Evolutionary conservation across 2,113 vertebrate species (phyloP).

Genomic region (Charadrius vociferus): DNA sequence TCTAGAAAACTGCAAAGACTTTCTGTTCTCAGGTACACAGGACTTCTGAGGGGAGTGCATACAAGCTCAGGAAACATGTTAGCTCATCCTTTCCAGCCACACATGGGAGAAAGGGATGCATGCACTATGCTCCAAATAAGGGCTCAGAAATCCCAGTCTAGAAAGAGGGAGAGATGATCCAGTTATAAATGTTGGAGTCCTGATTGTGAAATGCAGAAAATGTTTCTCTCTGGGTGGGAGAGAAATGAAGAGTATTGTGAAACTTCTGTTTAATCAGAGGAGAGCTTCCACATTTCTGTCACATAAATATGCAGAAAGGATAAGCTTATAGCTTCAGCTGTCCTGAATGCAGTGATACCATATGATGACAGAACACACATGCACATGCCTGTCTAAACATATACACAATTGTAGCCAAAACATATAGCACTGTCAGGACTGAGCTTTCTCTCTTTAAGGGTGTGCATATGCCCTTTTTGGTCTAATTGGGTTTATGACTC

Average conservation of each 20-base stretch:
- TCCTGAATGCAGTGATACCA: background rate
- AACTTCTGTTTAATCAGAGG: constrained; percentile 29
- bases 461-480: background rate
- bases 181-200: background rate
- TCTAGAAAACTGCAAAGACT: background rate
- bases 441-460: constrained; percentile 11
- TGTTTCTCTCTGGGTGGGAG: background rate
- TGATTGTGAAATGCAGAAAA: background rate
- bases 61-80: background rate
- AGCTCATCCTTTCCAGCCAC: background rate
- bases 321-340: constrained; percentile 38
- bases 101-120: background rate
- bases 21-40: background rate
- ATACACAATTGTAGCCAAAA: constrained; percentile 34
- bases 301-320: constrained; percentile 32
- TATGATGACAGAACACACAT: constrained; percentile 51
- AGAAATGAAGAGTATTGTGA: constrained; percentile 16
- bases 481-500: constrained; percentile 13
- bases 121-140: background rate
- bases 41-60: background rate
- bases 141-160: background rate
- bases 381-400: constrained; percentile 23
- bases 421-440: constrained; percentile 8
- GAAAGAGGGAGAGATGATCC: background rate
- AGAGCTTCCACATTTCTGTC: constrained; percentile 39